Evolutionary conservation across 1,140 invertebrate species (phyloP), one percentile per base, ranked within the genome.

Genomic region (Listronotus bonariensis): DNA sequence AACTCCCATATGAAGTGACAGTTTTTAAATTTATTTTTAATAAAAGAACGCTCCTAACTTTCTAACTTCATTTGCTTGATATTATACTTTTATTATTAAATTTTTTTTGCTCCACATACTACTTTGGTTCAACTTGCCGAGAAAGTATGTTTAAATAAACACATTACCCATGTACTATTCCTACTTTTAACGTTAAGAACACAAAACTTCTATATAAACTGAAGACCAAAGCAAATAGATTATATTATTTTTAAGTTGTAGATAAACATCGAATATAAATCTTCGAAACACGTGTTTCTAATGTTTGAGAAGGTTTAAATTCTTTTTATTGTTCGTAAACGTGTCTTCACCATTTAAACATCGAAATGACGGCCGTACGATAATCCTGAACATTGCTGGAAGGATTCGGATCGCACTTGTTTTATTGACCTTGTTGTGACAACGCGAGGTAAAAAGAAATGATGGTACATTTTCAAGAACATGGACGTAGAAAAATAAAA

Each of bases 391-490:
- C 8, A 36, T 36, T 36, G 41, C 41, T 42, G 41, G 18, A 26
- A 48, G 15, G 45, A 48, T 48, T 48, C 3, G 45, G 18, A 48
- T 48, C 15, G 45, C 45, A 48, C 17, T 48, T 48, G 43, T 48
- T 48, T 48, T 48, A 48, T 48, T 17, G 45, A 26, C 45, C 45
- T 48, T 48, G 45, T 48, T 48, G 45, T 48, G 45, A 48, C 45
- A 48, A 7, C 45, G 7, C 15, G 45, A 48, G 7, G 18, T 12
- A 48, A 9, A 17, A 48, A 48, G 6, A 18, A 46, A 15, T 46
- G 43, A 48, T 20, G 45, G 17, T 48, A 20, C 12, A 26, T 48
- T 12, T 48, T 48, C 9, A 20, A 48, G 18, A 9, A 18, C 45
- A 48, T 48, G 18, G 45, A 15, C 45, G 45, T 48, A 48, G 7